A percentile compares a stretch with the other conserved stretches of the same genome.
phyloP scores from a whole-genome alignment of 2,113 vertebrate genomes.

The Podiceps cristatus region DNA sequence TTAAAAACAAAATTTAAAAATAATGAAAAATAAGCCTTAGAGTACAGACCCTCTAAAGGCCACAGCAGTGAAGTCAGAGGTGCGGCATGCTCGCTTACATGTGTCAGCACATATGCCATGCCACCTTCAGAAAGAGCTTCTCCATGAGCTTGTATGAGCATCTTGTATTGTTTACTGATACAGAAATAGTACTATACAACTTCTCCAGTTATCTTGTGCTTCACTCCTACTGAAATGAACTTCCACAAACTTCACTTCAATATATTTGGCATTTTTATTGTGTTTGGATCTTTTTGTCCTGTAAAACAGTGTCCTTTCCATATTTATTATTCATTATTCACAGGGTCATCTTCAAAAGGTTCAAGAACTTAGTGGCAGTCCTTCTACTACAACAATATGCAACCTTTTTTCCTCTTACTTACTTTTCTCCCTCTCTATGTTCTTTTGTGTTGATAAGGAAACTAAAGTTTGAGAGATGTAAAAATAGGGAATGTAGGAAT shows the following conservation, averaged over 20 bases:
- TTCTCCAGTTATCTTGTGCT: background rate
- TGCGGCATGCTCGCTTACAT: background rate
- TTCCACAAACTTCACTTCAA: constrained; percentile 6
- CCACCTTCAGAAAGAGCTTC: background rate
- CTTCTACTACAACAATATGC: background rate
- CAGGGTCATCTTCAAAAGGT: constrained; percentile 44
- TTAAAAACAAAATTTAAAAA: background rate
- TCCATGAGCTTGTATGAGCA: background rate
- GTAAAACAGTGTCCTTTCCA: constrained; percentile 35
- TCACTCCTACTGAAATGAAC: constrained; percentile 19
- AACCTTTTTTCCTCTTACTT: background rate
- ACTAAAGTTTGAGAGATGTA: background rate
- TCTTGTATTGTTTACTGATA: background rate
- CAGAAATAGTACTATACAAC: background rate
- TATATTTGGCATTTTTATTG: constrained; percentile 53
- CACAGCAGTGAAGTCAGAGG: background rate
- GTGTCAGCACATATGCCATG: background rate
- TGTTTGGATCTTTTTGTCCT: constrained; percentile 34
- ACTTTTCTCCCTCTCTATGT: background rate
- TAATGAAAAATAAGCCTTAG: background rate
- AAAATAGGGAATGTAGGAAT: background rate
- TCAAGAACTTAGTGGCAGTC: constrained; percentile 9
- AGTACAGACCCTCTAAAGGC: background rate
- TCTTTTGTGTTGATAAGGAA: constrained; percentile 33
- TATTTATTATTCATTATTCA: constrained; percentile 27